Evolutionary conservation across 2,113 vertebrate genomes (phyloP).

Genomic region (Struthidea cinerea): DNA sequence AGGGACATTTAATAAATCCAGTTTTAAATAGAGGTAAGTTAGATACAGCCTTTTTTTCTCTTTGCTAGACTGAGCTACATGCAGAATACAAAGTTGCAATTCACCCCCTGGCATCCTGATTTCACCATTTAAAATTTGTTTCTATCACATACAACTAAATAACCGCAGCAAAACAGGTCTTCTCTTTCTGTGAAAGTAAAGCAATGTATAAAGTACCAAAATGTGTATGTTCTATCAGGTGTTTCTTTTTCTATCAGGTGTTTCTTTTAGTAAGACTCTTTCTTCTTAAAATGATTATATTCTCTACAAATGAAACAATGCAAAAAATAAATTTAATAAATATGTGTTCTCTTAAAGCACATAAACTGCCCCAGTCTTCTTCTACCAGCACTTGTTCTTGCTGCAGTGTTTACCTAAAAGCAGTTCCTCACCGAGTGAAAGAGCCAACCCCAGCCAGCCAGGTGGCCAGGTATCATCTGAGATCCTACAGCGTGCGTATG

Average conservation of each 20-base stretch:
- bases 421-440: background rate
- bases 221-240: background rate
- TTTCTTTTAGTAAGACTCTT: background rate
- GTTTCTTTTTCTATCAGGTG: background rate
- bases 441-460: background rate
- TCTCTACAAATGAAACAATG: background rate
- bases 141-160: background rate
- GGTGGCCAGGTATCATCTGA: background rate
- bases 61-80: background rate
- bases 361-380: background rate
- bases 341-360: background rate
- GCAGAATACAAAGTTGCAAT: background rate
- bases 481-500: fast-evolving
- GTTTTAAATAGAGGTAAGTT: background rate
- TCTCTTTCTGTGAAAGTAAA: background rate
- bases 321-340: background rate
- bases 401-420: background rate
- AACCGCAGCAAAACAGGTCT: background rate
- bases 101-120: background rate
- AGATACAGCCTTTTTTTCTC: background rate
- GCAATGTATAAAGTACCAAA: background rate
- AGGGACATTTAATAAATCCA: background rate
- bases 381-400: background rate
- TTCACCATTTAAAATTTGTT: background rate
- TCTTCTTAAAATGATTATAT: background rate